These are phyloP conservation scores for Psammodynastes pulverulentus DNA, from an alignment of 2,113 vertebrate species.

Conservation along the genomic window DNA sequence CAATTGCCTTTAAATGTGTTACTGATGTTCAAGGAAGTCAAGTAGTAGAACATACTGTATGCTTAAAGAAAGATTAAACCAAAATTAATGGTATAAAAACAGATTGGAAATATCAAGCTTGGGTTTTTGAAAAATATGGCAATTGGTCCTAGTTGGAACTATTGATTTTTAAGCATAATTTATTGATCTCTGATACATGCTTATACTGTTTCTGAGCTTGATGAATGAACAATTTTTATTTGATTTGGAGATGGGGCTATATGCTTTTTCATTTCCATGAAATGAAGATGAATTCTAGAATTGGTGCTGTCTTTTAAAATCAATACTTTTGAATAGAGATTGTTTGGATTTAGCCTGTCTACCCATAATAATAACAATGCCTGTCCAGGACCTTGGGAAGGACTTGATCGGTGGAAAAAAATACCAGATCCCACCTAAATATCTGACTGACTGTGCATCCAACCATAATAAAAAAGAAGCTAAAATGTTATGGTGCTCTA, in stretches of 20 bases:
- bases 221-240: not conserved
- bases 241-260: not conserved
- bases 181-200: not conserved
- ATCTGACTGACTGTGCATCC: not conserved
- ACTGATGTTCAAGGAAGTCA: slow-evolving; percentile 18
- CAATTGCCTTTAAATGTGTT: slow-evolving; percentile 32
- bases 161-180: not conserved
- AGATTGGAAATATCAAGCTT: not conserved
- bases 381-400: not conserved
- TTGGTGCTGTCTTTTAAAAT: not conserved
- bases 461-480: not conserved
- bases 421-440: not conserved
- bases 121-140: not conserved
- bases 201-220: not conserved
- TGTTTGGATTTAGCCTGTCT: slow-evolving; percentile 5
- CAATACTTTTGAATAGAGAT: slow-evolving; percentile 1
- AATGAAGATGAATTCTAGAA: not conserved
- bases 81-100: not conserved
- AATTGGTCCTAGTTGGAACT: not conserved
- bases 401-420: not conserved
- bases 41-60: slow-evolving; percentile 9
- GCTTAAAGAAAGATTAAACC: not conserved
- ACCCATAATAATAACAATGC: not conserved
- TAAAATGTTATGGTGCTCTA: not conserved
- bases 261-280: not conserved